These are phyloP conservation scores for Paramormyrops hopkinsi DNA, from an alignment of 2,797 vertebrate genomes.

Conservation along the genomic window DNA sequence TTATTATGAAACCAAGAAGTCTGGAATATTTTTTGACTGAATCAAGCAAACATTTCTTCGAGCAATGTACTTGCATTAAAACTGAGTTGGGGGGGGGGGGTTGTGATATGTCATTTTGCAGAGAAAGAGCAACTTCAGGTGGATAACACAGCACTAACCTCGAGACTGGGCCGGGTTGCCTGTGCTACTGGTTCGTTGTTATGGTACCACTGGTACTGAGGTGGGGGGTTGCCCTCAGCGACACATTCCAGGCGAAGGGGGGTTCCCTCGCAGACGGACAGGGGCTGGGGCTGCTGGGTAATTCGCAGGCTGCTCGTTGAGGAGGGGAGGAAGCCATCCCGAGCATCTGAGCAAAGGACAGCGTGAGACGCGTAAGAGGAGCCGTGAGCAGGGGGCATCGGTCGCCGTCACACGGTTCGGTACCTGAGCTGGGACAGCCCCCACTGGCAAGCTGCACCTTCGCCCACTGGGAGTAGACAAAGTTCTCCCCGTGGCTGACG, in stretches of 20 bases:
- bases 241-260: conserved; percentile 59
- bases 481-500: conserved; percentile 61
- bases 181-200: conserved; percentile 52
- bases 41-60: not conserved
- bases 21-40: not conserved
- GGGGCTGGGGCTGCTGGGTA: conserved; percentile 56
- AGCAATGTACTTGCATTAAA: not conserved
- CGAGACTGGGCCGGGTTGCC: conserved; percentile 47
- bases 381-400: too few relatives aligned
- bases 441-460: conserved; percentile 47
- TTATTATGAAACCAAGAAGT: not conserved
- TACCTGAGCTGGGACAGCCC: conserved; percentile 54
- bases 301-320: conserved; percentile 62
- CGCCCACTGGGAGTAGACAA: conserved; percentile 71
- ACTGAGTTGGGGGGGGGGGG: not conserved
- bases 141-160: conserved; percentile 44
- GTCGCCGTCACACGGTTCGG: too few relatives aligned
- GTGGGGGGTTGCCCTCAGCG: conserved; percentile 66
- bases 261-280: conserved; percentile 61
- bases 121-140: not conserved
- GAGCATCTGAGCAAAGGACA: conserved; percentile 43
- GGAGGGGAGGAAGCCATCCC: conserved; percentile 42
- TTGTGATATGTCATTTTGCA: not conserved
- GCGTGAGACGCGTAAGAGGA: not conserved
- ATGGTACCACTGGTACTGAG: conserved; percentile 77